These are phyloP conservation scores for Eupeodes latifasciatus DNA, from an alignment of 2,888 invertebrate species.

Conservation along the genomic window DNA sequence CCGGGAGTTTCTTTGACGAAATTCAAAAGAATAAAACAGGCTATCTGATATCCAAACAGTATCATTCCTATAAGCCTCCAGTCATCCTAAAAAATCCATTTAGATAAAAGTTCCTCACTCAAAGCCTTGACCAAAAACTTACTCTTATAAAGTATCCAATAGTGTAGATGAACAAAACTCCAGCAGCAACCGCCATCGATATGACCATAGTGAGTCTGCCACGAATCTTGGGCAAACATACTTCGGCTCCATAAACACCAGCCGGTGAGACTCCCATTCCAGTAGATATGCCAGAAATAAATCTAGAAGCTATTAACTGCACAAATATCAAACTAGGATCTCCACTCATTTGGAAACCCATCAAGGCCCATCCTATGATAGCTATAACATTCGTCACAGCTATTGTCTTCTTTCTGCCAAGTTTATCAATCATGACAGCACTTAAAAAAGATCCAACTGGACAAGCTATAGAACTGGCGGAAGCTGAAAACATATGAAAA, in stretches of 20 bases:
- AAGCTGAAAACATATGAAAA: constrained; percentile 78
- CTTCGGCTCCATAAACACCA: constrained; percentile 84
- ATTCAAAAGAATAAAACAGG: constrained; percentile 84
- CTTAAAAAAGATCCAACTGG: constrained; percentile 83
- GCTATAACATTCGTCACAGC: constrained; percentile 81
- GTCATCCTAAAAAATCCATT: constrained; percentile 78
- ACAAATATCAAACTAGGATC: constrained; percentile 78
- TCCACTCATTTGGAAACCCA: constrained; percentile 80
- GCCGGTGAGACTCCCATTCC: constrained; percentile 82
- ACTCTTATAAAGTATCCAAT: constrained; percentile 85
- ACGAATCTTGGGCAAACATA: constrained; percentile 86
- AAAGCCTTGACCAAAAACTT: constrained; percentile 8
- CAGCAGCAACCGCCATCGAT: constrained; percentile 87
- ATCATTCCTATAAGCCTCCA: constrained; percentile 82
- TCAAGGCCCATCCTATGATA: constrained; percentile 81
- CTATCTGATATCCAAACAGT: constrained; percentile 81
- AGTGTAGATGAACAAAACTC: constrained; percentile 87
- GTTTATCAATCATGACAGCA: constrained; percentile 81
- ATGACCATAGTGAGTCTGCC: constrained; percentile 88
- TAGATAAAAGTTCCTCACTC: background rate
- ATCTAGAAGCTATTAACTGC: constrained; percentile 81
- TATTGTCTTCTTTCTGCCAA: constrained; percentile 82
- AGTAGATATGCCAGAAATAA: constrained; percentile 82
- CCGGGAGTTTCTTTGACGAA: constrained; percentile 88
- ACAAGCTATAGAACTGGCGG: constrained; percentile 82